phyloP scores from a whole-genome alignment of 2,113 vertebrate species.

The Plecotus auritus region DNA sequence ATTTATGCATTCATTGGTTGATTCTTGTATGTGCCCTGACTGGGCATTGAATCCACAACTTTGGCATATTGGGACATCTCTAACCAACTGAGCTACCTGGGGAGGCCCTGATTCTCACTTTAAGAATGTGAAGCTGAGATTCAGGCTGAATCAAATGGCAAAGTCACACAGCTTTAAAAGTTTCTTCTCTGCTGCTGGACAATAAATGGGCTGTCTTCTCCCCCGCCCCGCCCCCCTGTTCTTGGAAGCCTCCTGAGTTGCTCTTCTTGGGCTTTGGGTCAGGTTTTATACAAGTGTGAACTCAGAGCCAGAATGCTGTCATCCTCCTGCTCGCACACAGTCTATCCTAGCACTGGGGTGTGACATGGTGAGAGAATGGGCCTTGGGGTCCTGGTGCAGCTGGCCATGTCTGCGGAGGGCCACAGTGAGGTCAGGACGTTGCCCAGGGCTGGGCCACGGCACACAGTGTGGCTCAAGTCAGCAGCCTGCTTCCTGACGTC shows the following conservation, averaged over 20 bases:
- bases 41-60: too few species aligned
- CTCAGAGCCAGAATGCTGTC: not conserved
- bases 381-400: not conserved
- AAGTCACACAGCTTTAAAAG: not conserved
- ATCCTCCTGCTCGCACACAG: not conserved
- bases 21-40: too few species aligned
- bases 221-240: too few species aligned
- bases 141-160: not conserved
- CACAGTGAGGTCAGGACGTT: fast-evolving
- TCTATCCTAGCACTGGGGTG: not conserved
- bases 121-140: not conserved
- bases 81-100: too few species aligned
- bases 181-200: not conserved
- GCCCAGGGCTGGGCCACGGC: not conserved
- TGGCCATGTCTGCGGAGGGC: not conserved
- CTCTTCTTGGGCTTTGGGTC: not conserved
- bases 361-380: not conserved
- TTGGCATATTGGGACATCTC: too few species aligned
- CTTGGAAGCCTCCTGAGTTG: not conserved
- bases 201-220: not conserved
- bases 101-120: not conserved
- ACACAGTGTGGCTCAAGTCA: not conserved
- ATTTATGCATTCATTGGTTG: too few species aligned
- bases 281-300: not conserved
- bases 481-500: not conserved